phyloP scores from a whole-genome alignment of 2,888 invertebrate species.

The Archips xylosteana region DNA sequence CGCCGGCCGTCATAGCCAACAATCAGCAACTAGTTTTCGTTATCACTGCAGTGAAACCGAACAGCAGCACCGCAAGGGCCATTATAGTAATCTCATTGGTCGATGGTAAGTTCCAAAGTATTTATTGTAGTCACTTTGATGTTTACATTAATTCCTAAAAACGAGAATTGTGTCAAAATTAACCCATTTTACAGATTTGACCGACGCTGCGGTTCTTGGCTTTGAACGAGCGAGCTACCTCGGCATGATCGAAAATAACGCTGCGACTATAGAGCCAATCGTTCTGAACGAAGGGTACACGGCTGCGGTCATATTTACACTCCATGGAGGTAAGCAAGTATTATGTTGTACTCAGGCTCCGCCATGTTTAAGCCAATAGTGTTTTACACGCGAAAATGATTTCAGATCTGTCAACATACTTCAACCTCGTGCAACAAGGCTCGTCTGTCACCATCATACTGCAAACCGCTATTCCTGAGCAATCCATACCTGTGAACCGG shows the following conservation, averaged over 20 bases:
- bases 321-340: slow-evolving; percentile 44
- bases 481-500: slow-evolving; percentile 49
- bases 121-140: background rate
- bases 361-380: background rate
- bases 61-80: slow-evolving; percentile 38
- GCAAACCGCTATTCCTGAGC: slow-evolving; percentile 49
- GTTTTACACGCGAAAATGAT: slow-evolving; percentile 42
- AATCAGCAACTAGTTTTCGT: slow-evolving; percentile 47
- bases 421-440: slow-evolving; percentile 36
- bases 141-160: background rate
- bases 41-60: slow-evolving; percentile 44
- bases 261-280: slow-evolving; percentile 40
- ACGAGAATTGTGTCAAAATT: slow-evolving; percentile 20
- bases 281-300: slow-evolving; percentile 44
- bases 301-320: slow-evolving; percentile 37
- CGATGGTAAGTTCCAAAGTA: slow-evolving; percentile 6
- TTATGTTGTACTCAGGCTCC: background rate
- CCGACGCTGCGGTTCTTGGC: slow-evolving; percentile 42
- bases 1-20: slow-evolving; percentile 42
- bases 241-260: slow-evolving; percentile 43
- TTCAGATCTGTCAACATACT: slow-evolving; percentile 46
- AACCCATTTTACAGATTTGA: slow-evolving; percentile 44
- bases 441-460: slow-evolving; percentile 42
- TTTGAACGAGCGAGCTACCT: slow-evolving; percentile 48
- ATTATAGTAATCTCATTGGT: slow-evolving; percentile 39